These are phyloP conservation scores for Halyomorpha halys DNA, from an alignment of 1,140 invertebrate species.

Conservation along the genomic window DNA sequence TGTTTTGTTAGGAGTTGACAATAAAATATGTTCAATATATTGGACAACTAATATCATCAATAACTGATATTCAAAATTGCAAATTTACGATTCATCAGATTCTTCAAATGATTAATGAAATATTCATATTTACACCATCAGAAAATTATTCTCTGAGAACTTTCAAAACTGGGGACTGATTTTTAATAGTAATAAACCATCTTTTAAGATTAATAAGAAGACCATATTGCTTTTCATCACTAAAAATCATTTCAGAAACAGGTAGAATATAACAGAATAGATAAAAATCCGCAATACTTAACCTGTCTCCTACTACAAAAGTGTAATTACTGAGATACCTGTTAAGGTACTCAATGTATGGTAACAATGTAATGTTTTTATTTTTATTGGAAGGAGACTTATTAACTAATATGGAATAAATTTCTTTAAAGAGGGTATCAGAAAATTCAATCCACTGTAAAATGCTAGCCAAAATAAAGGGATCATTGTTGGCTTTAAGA, in stretches of 20 bases:
- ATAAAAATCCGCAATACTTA: conserved; percentile 62
- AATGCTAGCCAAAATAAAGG: conserved; percentile 44
- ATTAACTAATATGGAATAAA: conserved; percentile 12
- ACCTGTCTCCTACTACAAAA: conserved; percentile 59
- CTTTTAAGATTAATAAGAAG: conserved; percentile 45
- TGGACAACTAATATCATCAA: too few relatives aligned
- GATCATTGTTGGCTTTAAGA: conserved; percentile 40
- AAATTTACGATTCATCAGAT: too few relatives aligned
- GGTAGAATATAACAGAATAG: conserved; percentile 48
- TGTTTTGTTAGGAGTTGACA: too few relatives aligned
- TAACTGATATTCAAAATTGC: too few relatives aligned
- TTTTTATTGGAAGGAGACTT: conserved; percentile 26
- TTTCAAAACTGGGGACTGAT: conserved; percentile 38
- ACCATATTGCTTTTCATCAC: conserved; percentile 36
- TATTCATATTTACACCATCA: background rate
- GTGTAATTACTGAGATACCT: conserved; percentile 48
- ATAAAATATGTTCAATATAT: too few relatives aligned
- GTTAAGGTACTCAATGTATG: conserved; percentile 42
- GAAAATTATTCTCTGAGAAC: background rate
- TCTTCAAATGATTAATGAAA: too few relatives aligned
- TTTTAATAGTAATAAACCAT: conserved; percentile 24
- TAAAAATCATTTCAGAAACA: conserved; percentile 37
- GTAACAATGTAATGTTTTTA: conserved; percentile 33
- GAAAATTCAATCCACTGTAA: conserved; percentile 58
- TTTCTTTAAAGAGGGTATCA: conserved; percentile 48